These are phyloP conservation scores for Eremophila alpestris DNA, from an alignment of 2,797 vertebrate genomes.

Conservation along the genomic window DNA sequence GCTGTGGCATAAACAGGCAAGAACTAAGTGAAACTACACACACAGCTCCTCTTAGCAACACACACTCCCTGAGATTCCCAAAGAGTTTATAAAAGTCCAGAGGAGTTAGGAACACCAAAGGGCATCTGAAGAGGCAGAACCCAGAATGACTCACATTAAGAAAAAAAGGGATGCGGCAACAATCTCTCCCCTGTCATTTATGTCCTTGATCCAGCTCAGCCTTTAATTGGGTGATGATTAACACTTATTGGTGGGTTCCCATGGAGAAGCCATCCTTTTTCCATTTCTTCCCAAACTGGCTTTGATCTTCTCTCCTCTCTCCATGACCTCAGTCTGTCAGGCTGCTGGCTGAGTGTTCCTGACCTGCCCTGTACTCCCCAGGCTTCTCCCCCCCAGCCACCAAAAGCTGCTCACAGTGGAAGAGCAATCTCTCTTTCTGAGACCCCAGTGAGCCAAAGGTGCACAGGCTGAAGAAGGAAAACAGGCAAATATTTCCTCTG, in stretches of 20 bases:
- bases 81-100: background rate
- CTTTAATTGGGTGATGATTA: background rate
- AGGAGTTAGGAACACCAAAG: background rate
- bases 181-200: background rate
- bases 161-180: background rate
- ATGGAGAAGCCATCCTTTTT: background rate
- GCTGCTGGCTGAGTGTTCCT: background rate
- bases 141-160: background rate
- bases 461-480: background rate
- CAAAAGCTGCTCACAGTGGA: background rate
- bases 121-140: background rate
- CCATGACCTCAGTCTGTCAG: background rate
- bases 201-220: background rate
- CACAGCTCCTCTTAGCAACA: background rate
- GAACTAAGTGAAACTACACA: background rate
- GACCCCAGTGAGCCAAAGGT: background rate
- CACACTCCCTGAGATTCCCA: background rate
- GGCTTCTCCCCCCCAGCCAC: background rate
- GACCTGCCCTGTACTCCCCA: background rate
- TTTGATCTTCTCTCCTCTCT: background rate
- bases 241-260: background rate
- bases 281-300: background rate
- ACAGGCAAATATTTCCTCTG: background rate
- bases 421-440: background rate
- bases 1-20: background rate